Percentiles rank a stretch among this genome's conserved stretches.
Conservation (phyloP, 2,113 vertebrate genomes). For the Microcebus tavaratra region DNA sequence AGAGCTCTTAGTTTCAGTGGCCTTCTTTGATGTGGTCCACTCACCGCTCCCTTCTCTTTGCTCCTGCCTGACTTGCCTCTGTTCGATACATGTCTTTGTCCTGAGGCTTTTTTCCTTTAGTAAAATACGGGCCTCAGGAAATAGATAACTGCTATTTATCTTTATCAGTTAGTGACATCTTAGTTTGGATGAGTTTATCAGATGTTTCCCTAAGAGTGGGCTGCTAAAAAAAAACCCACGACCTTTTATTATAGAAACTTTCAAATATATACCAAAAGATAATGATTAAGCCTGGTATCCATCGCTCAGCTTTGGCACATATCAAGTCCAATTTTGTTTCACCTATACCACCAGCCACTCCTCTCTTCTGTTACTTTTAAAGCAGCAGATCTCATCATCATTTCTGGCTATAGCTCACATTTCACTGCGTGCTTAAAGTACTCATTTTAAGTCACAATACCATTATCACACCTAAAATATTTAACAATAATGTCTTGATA, state of each 20-base stretch:
- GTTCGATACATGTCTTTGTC: background rate
- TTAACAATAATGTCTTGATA: background rate
- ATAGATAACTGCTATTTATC: background rate
- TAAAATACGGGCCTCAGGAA: conserved; percentile 18
- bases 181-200: conserved; percentile 2
- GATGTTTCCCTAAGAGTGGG: background rate
- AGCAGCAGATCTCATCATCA: background rate
- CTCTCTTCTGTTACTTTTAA: background rate
- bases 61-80: background rate
- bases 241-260: conserved; percentile 15
- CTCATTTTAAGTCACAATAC: background rate
- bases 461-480: background rate
- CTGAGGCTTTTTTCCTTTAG: background rate
- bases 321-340: background rate
- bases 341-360: background rate
- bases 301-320: background rate
- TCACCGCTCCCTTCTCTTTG: background rate
- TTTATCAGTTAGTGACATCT: background rate
- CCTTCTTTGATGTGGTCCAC: background rate
- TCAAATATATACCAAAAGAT: background rate
- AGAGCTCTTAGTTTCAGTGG: background rate
- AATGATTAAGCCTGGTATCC: background rate
- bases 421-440: background rate
- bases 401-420: background rate
- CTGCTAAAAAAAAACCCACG: background rate